Evolutionary conservation across 2,797 vertebrate species (phyloP).

Genomic region (Prionace glauca): DNA sequence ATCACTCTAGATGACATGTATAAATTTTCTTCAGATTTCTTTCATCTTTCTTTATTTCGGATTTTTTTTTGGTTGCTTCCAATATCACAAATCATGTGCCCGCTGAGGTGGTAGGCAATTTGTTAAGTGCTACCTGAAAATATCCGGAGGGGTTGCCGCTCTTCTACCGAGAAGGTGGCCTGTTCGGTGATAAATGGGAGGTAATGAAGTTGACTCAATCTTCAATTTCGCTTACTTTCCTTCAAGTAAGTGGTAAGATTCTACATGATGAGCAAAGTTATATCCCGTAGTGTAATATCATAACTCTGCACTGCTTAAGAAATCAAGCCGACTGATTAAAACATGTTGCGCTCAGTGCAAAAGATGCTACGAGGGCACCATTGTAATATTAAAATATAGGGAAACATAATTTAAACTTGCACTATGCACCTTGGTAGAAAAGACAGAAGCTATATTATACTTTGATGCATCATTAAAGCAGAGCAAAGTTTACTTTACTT

Average conservation of each 20-base stretch:
- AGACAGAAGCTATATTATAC: background rate
- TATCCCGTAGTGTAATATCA: background rate
- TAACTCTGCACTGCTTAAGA: constrained; percentile 5
- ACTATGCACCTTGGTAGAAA: constrained; percentile 23
- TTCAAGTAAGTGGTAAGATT: background rate
- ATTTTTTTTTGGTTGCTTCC: background rate
- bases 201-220: background rate
- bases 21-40: background rate
- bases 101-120: background rate
- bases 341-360: background rate
- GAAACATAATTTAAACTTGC: constrained; percentile 33
- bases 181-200: background rate
- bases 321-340: constrained; percentile 18
- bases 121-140: background rate
- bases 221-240: background rate
- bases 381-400: constrained; percentile 13
- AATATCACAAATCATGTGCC: background rate
- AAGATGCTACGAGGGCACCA: background rate
- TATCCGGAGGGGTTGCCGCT: background rate
- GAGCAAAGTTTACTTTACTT: constrained; percentile 36
- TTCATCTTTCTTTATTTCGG: background rate
- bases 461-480: constrained; percentile 30
- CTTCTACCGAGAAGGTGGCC: background rate
- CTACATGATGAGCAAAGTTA: background rate
- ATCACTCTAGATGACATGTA: background rate